phyloP scores from a whole-genome alignment of 2,797 vertebrate species.

The Lophotriccus pileatus region DNA sequence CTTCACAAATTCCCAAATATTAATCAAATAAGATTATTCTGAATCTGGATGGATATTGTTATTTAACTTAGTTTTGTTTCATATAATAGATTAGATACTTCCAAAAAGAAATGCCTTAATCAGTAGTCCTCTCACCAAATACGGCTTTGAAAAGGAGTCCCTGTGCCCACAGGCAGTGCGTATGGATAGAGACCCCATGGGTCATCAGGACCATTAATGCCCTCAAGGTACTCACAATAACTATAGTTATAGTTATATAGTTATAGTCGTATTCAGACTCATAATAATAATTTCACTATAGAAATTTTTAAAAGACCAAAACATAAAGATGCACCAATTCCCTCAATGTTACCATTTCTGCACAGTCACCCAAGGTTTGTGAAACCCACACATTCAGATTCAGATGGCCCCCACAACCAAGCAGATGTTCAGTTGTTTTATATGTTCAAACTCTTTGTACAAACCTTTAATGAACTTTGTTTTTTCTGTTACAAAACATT shows the following conservation, averaged over 20 bases:
- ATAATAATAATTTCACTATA: not conserved
- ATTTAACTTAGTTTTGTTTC: not conserved
- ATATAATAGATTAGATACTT: not conserved
- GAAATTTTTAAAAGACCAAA: not conserved
- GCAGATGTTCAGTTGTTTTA: not conserved
- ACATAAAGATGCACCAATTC: not conserved
- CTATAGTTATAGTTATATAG: too few relatives aligned
- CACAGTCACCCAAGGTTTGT: not conserved
- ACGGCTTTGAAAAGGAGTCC: not conserved
- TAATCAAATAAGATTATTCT: not conserved
- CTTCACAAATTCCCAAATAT: not conserved
- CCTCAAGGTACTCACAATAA: not conserved
- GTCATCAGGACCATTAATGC: not conserved
- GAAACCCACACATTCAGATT: not conserved
- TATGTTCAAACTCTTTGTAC: not conserved
- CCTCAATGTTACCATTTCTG: not conserved
- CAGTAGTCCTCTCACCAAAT: not conserved
- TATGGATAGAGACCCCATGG: not conserved
- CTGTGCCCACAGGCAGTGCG: not conserved
- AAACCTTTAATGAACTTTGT: not conserved
- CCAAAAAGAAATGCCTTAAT: not conserved
- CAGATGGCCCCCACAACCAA: not conserved
- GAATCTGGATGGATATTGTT: not conserved
- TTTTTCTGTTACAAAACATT: constrained; percentile 9
- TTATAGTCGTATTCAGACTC: not conserved